phyloP scores from a whole-genome alignment of 2,797 vertebrate genomes.

The Mus minutoides region DNA sequence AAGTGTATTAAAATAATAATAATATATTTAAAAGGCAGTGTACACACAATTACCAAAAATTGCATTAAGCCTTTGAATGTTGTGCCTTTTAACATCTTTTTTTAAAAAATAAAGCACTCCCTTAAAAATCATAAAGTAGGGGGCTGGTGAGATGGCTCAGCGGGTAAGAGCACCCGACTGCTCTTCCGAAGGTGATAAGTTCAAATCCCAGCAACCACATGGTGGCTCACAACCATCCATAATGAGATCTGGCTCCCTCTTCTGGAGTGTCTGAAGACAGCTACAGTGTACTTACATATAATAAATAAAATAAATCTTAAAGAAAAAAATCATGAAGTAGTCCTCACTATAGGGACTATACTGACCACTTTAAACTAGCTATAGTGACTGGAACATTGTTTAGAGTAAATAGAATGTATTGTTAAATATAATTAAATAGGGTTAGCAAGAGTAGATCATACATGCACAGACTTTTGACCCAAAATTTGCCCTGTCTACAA shows the following conservation, averaged over 20 bases:
- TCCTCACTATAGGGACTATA: neutral
- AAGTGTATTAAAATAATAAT: neutral
- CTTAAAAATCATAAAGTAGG: slow-evolving; percentile 30
- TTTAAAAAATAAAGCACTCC: neutral
- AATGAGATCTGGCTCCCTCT: too few relatives aligned
- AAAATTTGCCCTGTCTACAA: neutral
- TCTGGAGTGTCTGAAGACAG: too few relatives aligned
- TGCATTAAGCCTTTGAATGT: neutral
- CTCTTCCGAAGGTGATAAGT: too few relatives aligned
- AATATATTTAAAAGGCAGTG: neutral
- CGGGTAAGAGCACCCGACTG: too few relatives aligned
- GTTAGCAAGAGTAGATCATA: neutral
- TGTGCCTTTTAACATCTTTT: neutral
- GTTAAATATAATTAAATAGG: slow-evolving; percentile 4
- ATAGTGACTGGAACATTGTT: neutral
- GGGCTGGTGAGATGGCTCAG: too few relatives aligned
- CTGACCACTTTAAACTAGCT: slow-evolving; percentile 2
- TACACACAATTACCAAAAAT: neutral
- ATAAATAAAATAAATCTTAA: too few relatives aligned
- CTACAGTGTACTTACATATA: too few relatives aligned
- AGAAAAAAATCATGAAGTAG: slow-evolving; percentile 7
- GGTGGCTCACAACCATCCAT: too few relatives aligned
- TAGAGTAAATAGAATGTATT: slow-evolving; percentile 30
- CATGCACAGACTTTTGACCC: too few relatives aligned
- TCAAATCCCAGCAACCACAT: too few relatives aligned